These are phyloP conservation scores for Olivierus martensii DNA, from an alignment of 1,140 invertebrate species.

Conservation along the genomic window DNA sequence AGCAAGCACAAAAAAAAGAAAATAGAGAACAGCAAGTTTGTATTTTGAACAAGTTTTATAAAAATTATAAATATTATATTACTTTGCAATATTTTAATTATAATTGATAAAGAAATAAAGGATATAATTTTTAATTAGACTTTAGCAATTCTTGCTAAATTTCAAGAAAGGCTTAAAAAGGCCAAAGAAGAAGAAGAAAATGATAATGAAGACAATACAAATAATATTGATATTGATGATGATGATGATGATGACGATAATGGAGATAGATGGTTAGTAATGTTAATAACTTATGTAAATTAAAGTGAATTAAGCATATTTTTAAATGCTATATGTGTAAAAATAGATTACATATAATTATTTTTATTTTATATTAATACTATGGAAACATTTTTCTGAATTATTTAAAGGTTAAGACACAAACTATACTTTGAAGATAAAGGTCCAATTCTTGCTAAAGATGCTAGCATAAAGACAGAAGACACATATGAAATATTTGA, in stretches of 20 bases:
- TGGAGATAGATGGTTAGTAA: constrained; percentile 21
- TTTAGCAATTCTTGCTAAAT: constrained; percentile 61
- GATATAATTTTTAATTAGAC: constrained; percentile 34
- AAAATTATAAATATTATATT: too few relatives aligned
- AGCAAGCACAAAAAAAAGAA: constrained; percentile 38
- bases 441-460: constrained; percentile 68
- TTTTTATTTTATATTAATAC: too few relatives aligned
- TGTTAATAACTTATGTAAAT: neutral
- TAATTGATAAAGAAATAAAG: too few relatives aligned
- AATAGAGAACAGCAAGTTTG: constrained; percentile 30
- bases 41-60: too few relatives aligned
- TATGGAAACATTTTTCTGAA: too few relatives aligned
- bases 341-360: too few relatives aligned
- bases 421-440: constrained; percentile 62
- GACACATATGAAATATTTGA: constrained; percentile 96
- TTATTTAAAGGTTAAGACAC: constrained; percentile 63
- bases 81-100: constrained; percentile 40
- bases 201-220: constrained; percentile 17
- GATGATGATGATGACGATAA: constrained; percentile 22
- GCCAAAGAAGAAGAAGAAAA: constrained; percentile 41
- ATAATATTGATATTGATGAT: constrained; percentile 3
- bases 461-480: constrained; percentile 72
- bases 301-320: constrained; percentile 14
- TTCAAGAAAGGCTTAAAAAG: constrained; percentile 56
- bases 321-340: constrained; percentile 3